Evolutionary conservation across 1,140 invertebrate genomes (phyloP).

Genomic region (Cotesia vestalis): DNA sequence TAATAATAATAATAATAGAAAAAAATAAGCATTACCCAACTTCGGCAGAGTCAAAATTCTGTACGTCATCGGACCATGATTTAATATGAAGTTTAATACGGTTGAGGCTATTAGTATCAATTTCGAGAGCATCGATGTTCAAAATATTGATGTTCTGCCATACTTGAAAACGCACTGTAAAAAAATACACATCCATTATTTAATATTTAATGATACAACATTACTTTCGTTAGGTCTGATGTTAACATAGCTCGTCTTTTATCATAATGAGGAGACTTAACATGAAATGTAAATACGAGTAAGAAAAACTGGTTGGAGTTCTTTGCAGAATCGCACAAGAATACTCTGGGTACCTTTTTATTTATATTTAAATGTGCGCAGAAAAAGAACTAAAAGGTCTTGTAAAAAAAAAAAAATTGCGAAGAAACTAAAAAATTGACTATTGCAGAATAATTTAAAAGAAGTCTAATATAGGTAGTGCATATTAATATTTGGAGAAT

Average conservation of each 20-base stretch:
- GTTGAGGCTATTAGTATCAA: conserved; percentile 25
- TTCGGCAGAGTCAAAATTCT: conserved; percentile 48
- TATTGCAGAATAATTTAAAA: background rate
- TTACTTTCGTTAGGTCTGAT: no score
- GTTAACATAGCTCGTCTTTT: no score
- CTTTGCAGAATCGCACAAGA: no score
- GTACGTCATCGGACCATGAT: conserved; percentile 49
- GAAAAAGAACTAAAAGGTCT: background rate
- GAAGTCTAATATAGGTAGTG: background rate
- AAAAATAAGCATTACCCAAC: conserved; percentile 46
- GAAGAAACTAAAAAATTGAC: background rate
- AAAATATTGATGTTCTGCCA: conserved; percentile 50
- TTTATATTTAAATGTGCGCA: no score
- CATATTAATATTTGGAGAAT: conserved; percentile 16
- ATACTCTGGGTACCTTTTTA: no score
- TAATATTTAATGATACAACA: background rate
- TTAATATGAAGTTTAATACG: conserved; percentile 50
- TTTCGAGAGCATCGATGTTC: conserved; percentile 39
- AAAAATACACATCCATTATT: background rate
- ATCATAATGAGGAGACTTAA: no score
- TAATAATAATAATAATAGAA: conserved; percentile 32
- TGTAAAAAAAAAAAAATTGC: background rate
- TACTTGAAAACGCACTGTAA: conserved; percentile 49
- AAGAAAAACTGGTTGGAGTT: no score
- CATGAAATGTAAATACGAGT: no score